A percentile compares a stretch with the other conserved stretches of the same genome.
Conservation (phyloP, 2,888 invertebrate species). For the Pollenia amentaria region DNA sequence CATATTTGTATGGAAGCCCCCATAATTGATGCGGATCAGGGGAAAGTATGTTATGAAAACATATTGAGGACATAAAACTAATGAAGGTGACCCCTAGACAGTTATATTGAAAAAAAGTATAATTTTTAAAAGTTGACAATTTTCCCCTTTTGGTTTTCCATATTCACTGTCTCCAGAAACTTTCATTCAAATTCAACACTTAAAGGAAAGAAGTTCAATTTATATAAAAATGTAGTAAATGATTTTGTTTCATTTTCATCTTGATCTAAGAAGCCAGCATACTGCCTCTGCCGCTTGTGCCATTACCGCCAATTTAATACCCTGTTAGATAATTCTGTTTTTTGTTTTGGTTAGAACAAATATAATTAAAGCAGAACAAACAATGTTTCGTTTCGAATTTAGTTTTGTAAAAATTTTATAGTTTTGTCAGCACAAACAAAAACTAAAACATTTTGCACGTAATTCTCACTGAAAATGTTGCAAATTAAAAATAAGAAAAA, state of each 20-base stretch:
- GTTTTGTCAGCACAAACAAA: constrained; percentile 23
- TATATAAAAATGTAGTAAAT: constrained; percentile 44
- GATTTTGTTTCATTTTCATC: constrained; percentile 38
- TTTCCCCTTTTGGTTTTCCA: too few relatives aligned
- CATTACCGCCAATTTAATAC: background rate
- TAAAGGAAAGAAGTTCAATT: constrained; percentile 3
- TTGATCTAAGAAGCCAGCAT: constrained; percentile 21
- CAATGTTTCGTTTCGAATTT: background rate
- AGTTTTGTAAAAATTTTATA: background rate
- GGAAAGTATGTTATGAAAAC: too few relatives aligned
- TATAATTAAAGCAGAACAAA: constrained; percentile 35
- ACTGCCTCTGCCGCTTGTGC: constrained; percentile 5
- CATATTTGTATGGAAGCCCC: too few relatives aligned
- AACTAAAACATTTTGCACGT: constrained; percentile 54
- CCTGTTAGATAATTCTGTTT: constrained; percentile 20
- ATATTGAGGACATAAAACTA: too few relatives aligned
- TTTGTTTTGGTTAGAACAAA: constrained; percentile 24
- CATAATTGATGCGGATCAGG: too few relatives aligned
- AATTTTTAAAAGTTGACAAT: too few relatives aligned
- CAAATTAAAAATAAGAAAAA: constrained; percentile 6
- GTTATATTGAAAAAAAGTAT: too few relatives aligned
- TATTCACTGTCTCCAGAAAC: too few relatives aligned
- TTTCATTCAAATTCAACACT: too few relatives aligned
- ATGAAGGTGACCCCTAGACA: too few relatives aligned
- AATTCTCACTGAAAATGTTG: constrained; percentile 48